phyloP scores from a whole-genome alignment of 2,113 vertebrate genomes.

The Phalacrocorax carbo region DNA sequence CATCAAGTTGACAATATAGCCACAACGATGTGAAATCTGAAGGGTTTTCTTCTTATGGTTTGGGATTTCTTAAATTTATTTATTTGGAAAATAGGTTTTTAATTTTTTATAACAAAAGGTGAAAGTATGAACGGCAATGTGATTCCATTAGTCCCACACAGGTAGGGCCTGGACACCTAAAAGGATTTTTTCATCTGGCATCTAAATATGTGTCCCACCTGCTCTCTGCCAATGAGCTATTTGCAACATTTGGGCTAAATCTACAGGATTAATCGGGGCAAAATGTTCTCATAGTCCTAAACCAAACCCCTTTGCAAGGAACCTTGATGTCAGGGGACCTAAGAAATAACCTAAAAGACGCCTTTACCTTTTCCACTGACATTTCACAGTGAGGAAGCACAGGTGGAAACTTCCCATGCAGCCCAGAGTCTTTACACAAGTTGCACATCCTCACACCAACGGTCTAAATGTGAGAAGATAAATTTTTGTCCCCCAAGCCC shows the following conservation, averaged over 20 bases:
- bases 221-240: neutral
- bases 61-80: conserved; percentile 39
- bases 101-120: conserved; percentile 37
- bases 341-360: neutral
- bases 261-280: neutral
- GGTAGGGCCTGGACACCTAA: neutral
- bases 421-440: neutral
- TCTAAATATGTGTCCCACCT: neutral
- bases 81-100: conserved; percentile 53
- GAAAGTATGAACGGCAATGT: neutral
- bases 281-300: neutral
- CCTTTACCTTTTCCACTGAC: neutral
- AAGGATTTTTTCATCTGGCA: neutral
- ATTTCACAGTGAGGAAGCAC: neutral
- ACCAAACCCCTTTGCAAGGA: neutral
- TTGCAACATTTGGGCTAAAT: neutral
- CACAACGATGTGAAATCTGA: conserved; percentile 40
- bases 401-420: neutral
- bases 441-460: neutral
- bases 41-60: neutral
- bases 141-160: neutral
- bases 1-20: conserved; percentile 56
- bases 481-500: neutral
- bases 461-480: neutral
- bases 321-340: neutral